Conservation (phyloP, 2,113 vertebrate species). For the Tenrec ecaudatus region DNA sequence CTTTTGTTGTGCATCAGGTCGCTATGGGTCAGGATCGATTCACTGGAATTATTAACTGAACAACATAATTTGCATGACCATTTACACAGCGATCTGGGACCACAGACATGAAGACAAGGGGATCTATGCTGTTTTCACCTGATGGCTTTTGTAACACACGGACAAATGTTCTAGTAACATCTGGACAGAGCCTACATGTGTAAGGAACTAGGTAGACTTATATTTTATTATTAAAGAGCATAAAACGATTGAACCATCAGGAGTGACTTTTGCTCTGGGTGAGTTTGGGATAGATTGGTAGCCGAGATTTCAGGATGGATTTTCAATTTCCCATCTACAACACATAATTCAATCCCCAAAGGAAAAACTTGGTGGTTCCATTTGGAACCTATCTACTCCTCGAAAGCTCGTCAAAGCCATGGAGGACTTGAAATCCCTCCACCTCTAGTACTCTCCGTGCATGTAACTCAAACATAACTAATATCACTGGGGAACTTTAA, state of each 20-base stretch:
- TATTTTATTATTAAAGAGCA: slow-evolving; percentile 33
- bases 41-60: not conserved
- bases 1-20: no score
- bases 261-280: slow-evolving; percentile 39
- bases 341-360: slow-evolving; percentile 54
- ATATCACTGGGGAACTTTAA: slow-evolving; percentile 38
- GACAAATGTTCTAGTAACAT: slow-evolving; percentile 36
- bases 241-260: slow-evolving; percentile 6
- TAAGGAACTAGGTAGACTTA: not conserved
- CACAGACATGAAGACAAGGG: slow-evolving; percentile 1
- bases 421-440: slow-evolving; percentile 52
- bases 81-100: not conserved
- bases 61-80: not conserved
- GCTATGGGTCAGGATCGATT: no score
- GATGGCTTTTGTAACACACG: not conserved
- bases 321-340: slow-evolving; percentile 66
- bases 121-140: slow-evolving; percentile 9
- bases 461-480: slow-evolving; percentile 23
- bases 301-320: slow-evolving; percentile 49
- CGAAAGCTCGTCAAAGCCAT: slow-evolving; percentile 56
- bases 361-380: slow-evolving; percentile 37
- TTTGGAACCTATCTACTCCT: slow-evolving; percentile 59
- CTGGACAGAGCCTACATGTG: not conserved
- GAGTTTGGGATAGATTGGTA: not conserved
- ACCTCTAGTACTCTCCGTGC: not conserved